Conservation (phyloP, 2,888 invertebrate species). For the Syrista parreyssii region DNA sequence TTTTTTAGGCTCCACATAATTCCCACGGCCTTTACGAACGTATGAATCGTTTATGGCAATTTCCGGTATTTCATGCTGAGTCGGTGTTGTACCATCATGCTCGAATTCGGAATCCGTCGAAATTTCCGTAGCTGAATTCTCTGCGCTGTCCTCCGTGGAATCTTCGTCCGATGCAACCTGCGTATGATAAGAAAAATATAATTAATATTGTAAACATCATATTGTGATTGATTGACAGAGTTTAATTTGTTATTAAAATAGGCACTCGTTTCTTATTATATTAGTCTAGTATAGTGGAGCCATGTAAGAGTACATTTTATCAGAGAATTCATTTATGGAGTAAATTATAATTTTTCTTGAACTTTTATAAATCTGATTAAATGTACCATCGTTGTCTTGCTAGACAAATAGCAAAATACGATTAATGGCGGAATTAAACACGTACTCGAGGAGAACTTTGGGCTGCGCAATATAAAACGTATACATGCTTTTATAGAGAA, state of each 20-base stretch:
- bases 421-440: background rate
- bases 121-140: slow-evolving; percentile 91
- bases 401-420: background rate
- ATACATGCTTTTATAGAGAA: slow-evolving; percentile 2
- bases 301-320: background rate
- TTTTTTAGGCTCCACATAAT: slow-evolving; percentile 68
- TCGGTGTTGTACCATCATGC: slow-evolving; percentile 79
- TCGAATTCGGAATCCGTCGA: slow-evolving; percentile 94
- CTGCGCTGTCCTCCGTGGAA: slow-evolving; percentile 76
- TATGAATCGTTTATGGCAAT: slow-evolving; percentile 79
- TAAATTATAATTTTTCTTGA: background rate
- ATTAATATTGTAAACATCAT: slow-evolving; percentile 16
- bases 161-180: slow-evolving; percentile 77
- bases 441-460: background rate
- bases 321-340: background rate
- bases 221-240: slow-evolving; percentile 1
- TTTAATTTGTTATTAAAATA: slow-evolving; percentile 27
- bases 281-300: slow-evolving; percentile 2
- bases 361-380: background rate
- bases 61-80: slow-evolving; percentile 78
- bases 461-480: background rate
- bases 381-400: background rate
- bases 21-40: slow-evolving; percentile 69
- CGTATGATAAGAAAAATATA: slow-evolving; percentile 38
- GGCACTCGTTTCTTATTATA: slow-evolving; percentile 11